Evolutionary conservation across 2,888 invertebrate genomes (phyloP).

Genomic region (Hylaea fasciaria): DNA sequence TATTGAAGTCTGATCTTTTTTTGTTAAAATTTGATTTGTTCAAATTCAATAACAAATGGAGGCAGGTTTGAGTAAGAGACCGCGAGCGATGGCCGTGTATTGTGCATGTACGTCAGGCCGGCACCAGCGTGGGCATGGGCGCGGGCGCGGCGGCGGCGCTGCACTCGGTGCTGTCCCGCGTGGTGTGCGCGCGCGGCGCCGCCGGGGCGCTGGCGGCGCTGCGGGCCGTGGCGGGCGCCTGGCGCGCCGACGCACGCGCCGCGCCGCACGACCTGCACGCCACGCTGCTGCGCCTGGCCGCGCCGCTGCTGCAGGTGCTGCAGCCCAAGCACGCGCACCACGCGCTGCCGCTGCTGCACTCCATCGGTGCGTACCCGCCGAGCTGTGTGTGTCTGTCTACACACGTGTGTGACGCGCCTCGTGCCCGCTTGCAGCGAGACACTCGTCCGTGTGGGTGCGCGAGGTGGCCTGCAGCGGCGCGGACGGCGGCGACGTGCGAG

Average conservation of each 20-base stretch:
- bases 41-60: no score
- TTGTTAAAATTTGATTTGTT: no score
- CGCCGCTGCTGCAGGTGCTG: constrained; percentile 88
- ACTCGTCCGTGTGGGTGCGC: constrained; percentile 65
- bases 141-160: constrained; percentile 71
- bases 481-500: constrained; percentile 83
- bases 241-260: constrained; percentile 80
- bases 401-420: not conserved
- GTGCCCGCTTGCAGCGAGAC: constrained; percentile 67
- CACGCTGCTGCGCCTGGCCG: constrained; percentile 87
- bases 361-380: constrained; percentile 63
- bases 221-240: constrained; percentile 85
- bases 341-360: constrained; percentile 90
- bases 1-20: no score
- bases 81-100: no score
- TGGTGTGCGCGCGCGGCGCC: constrained; percentile 67
- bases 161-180: constrained; percentile 69
- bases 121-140: constrained; percentile 69
- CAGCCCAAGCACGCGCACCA: constrained; percentile 85
- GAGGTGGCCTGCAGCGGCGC: constrained; percentile 74
- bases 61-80: no score
- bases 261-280: constrained; percentile 62
- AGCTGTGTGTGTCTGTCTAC: not conserved
- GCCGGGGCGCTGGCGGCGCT: constrained; percentile 61
- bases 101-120: constrained; percentile 69